These are phyloP conservation scores for Phragmatobia fuliginosa DNA, from an alignment of 2,888 invertebrate species.

Conservation along the genomic window DNA sequence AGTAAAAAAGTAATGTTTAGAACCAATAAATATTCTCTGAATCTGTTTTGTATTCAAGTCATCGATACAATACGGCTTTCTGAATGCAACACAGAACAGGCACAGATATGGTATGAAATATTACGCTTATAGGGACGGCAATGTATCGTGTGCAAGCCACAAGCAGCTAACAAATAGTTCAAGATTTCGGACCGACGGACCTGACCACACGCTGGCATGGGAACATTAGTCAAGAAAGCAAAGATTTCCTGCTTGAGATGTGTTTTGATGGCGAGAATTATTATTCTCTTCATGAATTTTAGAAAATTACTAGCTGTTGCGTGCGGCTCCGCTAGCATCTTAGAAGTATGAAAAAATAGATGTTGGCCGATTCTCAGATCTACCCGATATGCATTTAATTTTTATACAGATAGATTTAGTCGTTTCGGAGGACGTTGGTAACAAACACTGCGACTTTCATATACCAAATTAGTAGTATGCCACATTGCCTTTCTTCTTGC, in stretches of 20 bases:
- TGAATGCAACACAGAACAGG: not conserved
- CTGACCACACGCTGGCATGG: slow-evolving; percentile 39
- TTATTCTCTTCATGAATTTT: not conserved
- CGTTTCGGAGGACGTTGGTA: too few species aligned
- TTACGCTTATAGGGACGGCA: slow-evolving; percentile 12
- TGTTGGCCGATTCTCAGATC: too few species aligned
- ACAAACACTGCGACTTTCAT: too few species aligned
- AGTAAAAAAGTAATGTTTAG: not conserved
- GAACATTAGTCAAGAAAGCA: slow-evolving; percentile 57
- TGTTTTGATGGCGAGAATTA: slow-evolving; percentile 7
- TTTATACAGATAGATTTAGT: too few species aligned
- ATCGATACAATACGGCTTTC: not conserved
- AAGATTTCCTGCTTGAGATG: slow-evolving; percentile 2
- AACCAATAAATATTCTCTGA: not conserved
- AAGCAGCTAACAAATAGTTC: slow-evolving; percentile 53
- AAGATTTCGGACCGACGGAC: slow-evolving; percentile 52
- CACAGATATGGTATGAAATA: slow-evolving; percentile 18
- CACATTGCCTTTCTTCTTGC: too few species aligned
- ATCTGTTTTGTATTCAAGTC: not conserved
- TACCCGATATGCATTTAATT: too few species aligned
- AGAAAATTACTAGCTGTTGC: too few species aligned
- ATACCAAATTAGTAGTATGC: too few species aligned
- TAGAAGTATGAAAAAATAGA: too few species aligned
- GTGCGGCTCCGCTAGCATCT: too few species aligned
- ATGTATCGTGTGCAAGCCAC: slow-evolving; percentile 45